Evolutionary conservation across 2,888 invertebrate genomes (phyloP), one percentile per base, ranked within the genome.

Genomic region (Epistrophe eligans): DNA sequence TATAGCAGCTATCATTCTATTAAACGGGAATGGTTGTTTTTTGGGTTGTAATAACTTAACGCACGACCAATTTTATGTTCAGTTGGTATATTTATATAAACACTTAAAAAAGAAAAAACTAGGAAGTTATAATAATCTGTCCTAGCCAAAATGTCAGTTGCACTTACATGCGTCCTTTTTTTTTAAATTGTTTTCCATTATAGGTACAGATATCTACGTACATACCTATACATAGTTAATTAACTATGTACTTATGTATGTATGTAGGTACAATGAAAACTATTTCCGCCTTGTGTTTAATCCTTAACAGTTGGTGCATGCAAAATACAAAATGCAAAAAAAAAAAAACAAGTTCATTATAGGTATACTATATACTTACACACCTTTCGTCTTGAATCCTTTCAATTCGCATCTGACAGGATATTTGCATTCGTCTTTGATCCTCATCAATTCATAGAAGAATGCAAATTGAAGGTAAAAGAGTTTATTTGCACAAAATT

Each of bases 341-440:
- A 77, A 79, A 66, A 77, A 67, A 40, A 77, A 35, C 35, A 8
- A 64, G 17, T 70, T 70, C 48, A 10, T 17, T 48, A 17, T 62
- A 76, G 35, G 9, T 9, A 35, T 35, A 35, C 35, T 9, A 2
- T 9, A 35, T 35, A 35, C 35, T 9, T 24, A 24, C 24, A 24
- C n/a, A n/a, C n/a, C n/a, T 35, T 35, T 35, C 55, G n/a, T 60
- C 45, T 38, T 9, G 38, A 17, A 77, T 79, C 84, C 71, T 58
- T 84, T 84, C 43, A 17, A 40, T 40, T 70, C 57, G 35, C 79
- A 79, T 84, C 70, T 84, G 83, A 79, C 74, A 74, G 70, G 74
- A 79, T 84, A 74, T 84, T 79, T 84, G 83, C 83, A 84, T 84
- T 74, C 74, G 19, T 24, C 43, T 62, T 62, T 77, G 64, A 40